Base-by-base conservation (phyloP, 2,888 invertebrate genomes). In the Tinea trinotella region DNA sequence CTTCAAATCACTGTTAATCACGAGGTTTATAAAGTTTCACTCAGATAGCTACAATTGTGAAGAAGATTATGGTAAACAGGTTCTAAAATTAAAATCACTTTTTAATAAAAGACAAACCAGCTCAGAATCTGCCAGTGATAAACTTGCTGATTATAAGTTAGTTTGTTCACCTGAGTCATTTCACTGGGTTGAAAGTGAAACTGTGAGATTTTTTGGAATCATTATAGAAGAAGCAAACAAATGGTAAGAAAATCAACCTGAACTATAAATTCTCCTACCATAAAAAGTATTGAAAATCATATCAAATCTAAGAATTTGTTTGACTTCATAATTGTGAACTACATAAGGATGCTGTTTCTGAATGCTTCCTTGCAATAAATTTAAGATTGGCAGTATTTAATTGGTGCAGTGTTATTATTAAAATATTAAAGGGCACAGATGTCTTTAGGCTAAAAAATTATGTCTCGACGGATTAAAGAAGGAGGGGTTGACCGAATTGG, bases 1-100 rank as follows among this genome's bases (percentile, higher is more conserved):
- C 0, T 63, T 63, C 55, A 61, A 55, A 48, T 60, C 63, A 3
- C 52, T 64, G 2, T 35, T 62, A n/a, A 62, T 62, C 1, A 62
- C 61, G 7, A 55, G 59, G 44, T 56, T 62, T 35, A 59, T 61
- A 3, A 60, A 59, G 44, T 61, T 59, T 52, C 60, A 62, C 9
- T 55, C 53, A 0, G 15, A 56, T 3, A 46, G 10, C 2, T 60
- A 13, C 40, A 61, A 61, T 52, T 62, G 61, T 56, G 61, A 60
- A 53, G 58, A 62, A 3, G 60, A 60, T 58, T 44, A 34, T 4
- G 34, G 56, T 3, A n/a, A 58, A 4, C 59, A 22, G 22, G 3
- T 22, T 5, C 7, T 22, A 7, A 22, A 22, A 22, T 22, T 22
- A n/a, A n/a, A n/a, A n/a, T n/a, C n/a, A n/a, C n/a, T n/a, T n/a